Conservation (phyloP, 2,797 vertebrate species). For the Chiroxiphia lanceolata region DNA sequence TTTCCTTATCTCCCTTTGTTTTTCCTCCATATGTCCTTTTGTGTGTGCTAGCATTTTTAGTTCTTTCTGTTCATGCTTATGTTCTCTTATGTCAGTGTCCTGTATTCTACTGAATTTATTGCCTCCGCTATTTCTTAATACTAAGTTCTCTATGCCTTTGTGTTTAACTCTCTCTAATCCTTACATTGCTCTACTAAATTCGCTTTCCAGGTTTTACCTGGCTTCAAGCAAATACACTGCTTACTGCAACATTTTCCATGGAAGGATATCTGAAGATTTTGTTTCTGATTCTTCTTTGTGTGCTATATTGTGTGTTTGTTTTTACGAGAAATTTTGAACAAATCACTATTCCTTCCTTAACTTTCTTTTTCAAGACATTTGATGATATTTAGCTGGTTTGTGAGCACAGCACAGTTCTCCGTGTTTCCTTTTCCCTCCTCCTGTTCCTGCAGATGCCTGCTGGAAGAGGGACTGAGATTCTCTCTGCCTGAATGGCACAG, state of each 20-base stretch:
- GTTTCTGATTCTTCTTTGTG: not conserved
- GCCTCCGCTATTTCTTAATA: too few relatives aligned
- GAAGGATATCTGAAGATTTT: not conserved
- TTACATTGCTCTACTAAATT: too few relatives aligned
- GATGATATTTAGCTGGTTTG: not conserved
- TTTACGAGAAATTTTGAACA: not conserved
- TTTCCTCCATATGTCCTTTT: too few relatives aligned
- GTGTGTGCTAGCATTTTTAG: too few relatives aligned
- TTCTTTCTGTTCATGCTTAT: too few relatives aligned
- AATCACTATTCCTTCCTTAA: not conserved
- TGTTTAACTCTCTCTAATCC: too few relatives aligned
- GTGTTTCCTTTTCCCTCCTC: not conserved
- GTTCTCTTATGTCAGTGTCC: too few relatives aligned
- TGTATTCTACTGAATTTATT: too few relatives aligned
- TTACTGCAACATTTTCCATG: not conserved
- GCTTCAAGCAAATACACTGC: not conserved
- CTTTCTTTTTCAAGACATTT: not conserved
- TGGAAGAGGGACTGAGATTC: not conserved
- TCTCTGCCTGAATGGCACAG: not conserved
- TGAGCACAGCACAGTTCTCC: rapidly evolving
- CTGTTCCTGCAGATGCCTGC: not conserved
- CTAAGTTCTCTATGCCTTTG: too few relatives aligned
- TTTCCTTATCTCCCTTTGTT: too few relatives aligned
- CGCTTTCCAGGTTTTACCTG: too few relatives aligned
- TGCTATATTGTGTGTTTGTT: not conserved